Evolutionary conservation across 92 coral and sea anemone species (phyloP).

Genomic region (Parazoanthus swiftii): DNA sequence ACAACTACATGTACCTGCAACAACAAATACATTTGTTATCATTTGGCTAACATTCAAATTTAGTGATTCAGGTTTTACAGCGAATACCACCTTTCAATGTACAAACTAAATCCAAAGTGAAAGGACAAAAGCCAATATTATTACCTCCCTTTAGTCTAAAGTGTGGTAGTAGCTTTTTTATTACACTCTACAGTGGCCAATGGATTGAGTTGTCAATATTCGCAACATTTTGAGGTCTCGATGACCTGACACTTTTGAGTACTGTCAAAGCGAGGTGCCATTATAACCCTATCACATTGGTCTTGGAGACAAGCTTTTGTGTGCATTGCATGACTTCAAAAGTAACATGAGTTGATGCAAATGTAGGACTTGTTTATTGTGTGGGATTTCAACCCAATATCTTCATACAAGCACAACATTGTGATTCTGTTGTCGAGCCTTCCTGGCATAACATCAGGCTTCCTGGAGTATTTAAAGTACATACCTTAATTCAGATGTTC

Average conservation of each 20-base stretch:
- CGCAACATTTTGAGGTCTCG: neutral
- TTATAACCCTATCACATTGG: neutral
- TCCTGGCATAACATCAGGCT: neutral
- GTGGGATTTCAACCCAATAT: neutral
- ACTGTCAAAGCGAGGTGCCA: neutral
- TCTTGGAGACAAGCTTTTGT: neutral
- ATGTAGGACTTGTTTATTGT: neutral
- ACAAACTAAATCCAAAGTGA: neutral
- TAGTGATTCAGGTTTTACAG: no score
- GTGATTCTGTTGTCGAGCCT: neutral
- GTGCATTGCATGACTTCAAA: neutral
- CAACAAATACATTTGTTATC: neutral
- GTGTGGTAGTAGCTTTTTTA: neutral
- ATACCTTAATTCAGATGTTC: neutral
- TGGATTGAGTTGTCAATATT: no score
- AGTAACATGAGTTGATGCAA: neutral
- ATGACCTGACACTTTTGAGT: neutral
- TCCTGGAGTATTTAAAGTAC: neutral
- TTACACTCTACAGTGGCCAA: neutral
- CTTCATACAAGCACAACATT: neutral
- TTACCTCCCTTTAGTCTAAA: neutral
- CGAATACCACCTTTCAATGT: neutral
- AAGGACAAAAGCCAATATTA: neutral
- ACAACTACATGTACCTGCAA: neutral
- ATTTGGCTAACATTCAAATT: neutral